phyloP scores from a whole-genome alignment of 2,113 vertebrate species.

The Leptobrachium ailaonicum region DNA sequence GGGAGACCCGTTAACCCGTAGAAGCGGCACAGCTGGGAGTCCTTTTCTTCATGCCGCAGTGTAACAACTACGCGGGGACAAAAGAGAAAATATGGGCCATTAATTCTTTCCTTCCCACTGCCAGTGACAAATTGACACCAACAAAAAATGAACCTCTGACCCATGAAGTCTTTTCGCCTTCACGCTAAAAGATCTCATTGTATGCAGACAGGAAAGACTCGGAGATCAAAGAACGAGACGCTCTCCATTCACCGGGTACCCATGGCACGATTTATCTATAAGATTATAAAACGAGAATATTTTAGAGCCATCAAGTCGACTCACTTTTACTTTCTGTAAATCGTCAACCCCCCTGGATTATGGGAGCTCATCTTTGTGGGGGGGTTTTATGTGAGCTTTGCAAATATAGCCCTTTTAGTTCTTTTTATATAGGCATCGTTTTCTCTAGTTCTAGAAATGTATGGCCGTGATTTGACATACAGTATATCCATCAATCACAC shows the following conservation, averaged over 20 bases:
- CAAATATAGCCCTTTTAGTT: no score
- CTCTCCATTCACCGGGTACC: not conserved
- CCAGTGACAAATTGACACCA: constrained; percentile 20
- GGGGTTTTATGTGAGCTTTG: no score
- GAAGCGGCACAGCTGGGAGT: not conserved
- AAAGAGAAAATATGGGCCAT: constrained; percentile 20
- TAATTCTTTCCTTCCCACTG: constrained; percentile 17
- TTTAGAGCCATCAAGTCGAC: not conserved
- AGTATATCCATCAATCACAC: no score
- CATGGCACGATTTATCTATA: not conserved
- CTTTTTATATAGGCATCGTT: no score
- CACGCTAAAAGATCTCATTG: constrained; percentile 6
- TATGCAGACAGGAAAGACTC: not conserved
- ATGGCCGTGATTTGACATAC: no score
- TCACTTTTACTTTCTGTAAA: no score
- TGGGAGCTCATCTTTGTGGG: no score
- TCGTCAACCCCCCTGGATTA: no score
- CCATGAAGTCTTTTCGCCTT: constrained; percentile 40
- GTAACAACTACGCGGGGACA: constrained; percentile 4
- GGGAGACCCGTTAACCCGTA: not conserved
- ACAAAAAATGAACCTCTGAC: constrained; percentile 18
- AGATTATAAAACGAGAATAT: not conserved
- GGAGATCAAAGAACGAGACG: not conserved
- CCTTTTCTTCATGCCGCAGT: constrained; percentile 14
- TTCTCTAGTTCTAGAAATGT: no score